Evolutionary conservation across 2,888 invertebrate species (phyloP), one percentile per base, ranked within the genome.

Genomic region (Yponomeuta cagnagella): DNA sequence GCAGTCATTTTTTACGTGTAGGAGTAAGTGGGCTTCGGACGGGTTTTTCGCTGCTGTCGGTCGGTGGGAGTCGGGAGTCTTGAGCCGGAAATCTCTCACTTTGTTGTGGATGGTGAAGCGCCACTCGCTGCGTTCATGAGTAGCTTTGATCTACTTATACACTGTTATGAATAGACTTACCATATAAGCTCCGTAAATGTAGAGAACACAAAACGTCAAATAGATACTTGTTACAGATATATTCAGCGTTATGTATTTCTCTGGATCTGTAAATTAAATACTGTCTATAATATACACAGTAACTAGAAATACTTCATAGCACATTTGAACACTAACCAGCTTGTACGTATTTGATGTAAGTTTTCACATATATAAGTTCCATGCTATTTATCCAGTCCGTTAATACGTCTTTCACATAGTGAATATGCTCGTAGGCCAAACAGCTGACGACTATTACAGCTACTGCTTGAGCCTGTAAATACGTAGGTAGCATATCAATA

Each of bases 101-200:
- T 37, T 37, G 2, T 37, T 37, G 37, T 4, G 37, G 37, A 37
- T 37, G 5, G 37, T 0, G 37, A 5, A 37, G 37, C 37, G 37
- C 37, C 37, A 2, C 23, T 23, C 23, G 23, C 23, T 23, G 23
- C 23, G 23, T 23, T 23, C 23, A 23, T 23, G 23, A 23, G 23
- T 23, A 23, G 23, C 23, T 0, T 23, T 23, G 23, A 23, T 23
- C 23, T 23, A 23, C 1, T 23, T 23, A 23, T 43, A 8, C 43
- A 8, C 43, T 43, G 43, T 58, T 58, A 15, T 15, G 15, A 2
- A 4, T 58, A 58, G 5, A 58, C 83, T 82, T 79, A 90, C 91
- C 78, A 75, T 82, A 73, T 84, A 91, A 2, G 91, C 89, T 74
- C 90, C 91, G 73, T 91, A 90, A 33, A 89, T 85, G 74, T 82